Base-by-base conservation (phyloP, 2,888 invertebrate genomes). In the Drosophila rellima region DNA sequence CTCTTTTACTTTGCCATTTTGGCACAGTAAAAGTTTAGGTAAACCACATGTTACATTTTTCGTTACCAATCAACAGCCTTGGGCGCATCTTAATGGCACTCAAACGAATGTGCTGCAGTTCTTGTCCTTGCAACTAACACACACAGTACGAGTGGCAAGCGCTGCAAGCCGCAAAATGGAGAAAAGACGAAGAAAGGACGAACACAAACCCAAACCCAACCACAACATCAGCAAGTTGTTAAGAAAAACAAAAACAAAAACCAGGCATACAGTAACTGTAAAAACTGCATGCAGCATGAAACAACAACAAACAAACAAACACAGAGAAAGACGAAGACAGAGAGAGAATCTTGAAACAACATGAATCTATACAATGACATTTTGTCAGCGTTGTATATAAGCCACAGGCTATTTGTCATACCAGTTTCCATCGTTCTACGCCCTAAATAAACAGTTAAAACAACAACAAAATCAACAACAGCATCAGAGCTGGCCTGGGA, bases 381-480 rank as follows among this genome's bases (percentile, higher is more conserved):
- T 82, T 85, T 82, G 84, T 84, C 74, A 77, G 78, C 78, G 78
- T 85, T 80, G 85, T 87, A 68, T 74, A 67, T 80, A 78, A 74
- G 80, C 87, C 87, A 69, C 82, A 78, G 75, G 84, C 87, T 87
- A 87, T 84, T 84, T 84, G 84, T 87, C 84, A 87, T 80, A 78
- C 70, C 76, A 83, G 78, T 86, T 83, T 80, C 31, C 67, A 66
- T 26, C 59, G 42, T 68, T 18, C 57, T 52, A 66, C 69, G 60
- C 68, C 63, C 68, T 47, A 59, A 62, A 75, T 57, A 70, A 74
- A 74, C 61, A 62, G 18, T 35, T 33, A 51, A 55, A n/a, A 11
- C 40, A 40, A 40, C 52, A 61, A 51, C 55, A 59, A 55, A 35
- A 57, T 39, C 1, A 33, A 40, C 18, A 37, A 37, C 35, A 18